Percentiles rank a stretch among this genome's conserved stretches.
These are phyloP conservation scores for Coremacera marginata DNA, from an alignment of 2,888 invertebrate species.

Conservation along the genomic window DNA sequence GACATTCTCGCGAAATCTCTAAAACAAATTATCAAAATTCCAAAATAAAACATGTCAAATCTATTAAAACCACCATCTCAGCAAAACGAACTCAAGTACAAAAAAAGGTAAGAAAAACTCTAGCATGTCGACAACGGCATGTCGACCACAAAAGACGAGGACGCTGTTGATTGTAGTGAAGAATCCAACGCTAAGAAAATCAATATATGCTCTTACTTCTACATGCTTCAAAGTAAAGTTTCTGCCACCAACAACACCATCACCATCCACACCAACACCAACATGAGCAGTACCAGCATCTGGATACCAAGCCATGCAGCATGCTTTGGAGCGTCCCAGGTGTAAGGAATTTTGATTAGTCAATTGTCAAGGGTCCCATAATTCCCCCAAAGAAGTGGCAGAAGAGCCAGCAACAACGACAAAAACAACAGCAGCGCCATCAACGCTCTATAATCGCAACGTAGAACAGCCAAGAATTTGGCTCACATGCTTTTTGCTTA, in stretches of 20 bases:
- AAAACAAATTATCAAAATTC: slow-evolving; percentile 43
- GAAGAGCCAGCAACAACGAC: slow-evolving; percentile 31
- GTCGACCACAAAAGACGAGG: slow-evolving; percentile 41
- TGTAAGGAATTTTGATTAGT: slow-evolving; percentile 70
- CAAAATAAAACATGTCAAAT: slow-evolving; percentile 10
- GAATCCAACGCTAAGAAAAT: slow-evolving; percentile 49
- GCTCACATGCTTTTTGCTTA: not conserved
- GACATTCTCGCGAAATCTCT: slow-evolving; percentile 29
- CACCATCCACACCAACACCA: slow-evolving; percentile 34
- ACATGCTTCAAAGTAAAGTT: slow-evolving; percentile 41
- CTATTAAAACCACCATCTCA: slow-evolving; percentile 22
- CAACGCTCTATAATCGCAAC: slow-evolving; percentile 2
- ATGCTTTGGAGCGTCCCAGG: slow-evolving; percentile 58
- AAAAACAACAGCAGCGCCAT: slow-evolving; percentile 22
- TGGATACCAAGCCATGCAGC: slow-evolving; percentile 16
- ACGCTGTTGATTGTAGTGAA: not conserved
- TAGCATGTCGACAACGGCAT: slow-evolving; percentile 47
- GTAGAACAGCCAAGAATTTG: slow-evolving; percentile 7
- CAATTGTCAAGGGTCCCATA: slow-evolving; percentile 68
- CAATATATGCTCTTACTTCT: slow-evolving; percentile 56
- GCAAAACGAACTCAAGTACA: slow-evolving; percentile 31
- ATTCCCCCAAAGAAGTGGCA: slow-evolving; percentile 59
- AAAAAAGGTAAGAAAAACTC: slow-evolving; percentile 34
- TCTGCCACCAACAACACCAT: slow-evolving; percentile 31
- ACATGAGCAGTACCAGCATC: not conserved